Percentiles rank a stretch among this genome's conserved stretches.
Conservation (phyloP, 2,113 vertebrate species). For the Hydrochoerus hydrochaeris region DNA sequence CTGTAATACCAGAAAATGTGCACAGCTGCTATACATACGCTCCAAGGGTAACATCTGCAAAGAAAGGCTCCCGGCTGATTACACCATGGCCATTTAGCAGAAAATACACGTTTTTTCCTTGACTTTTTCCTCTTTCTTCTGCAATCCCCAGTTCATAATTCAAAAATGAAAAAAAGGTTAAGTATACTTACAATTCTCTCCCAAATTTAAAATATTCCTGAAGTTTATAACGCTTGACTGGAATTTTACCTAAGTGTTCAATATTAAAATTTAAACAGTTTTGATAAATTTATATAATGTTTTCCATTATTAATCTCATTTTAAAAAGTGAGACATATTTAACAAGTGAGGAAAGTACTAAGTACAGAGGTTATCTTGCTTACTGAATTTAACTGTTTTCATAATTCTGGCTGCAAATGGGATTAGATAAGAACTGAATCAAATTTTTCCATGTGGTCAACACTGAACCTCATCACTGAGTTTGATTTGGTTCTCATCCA, state of each 20-base stretch:
- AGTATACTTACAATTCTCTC: background rate
- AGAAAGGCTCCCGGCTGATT: slow-evolving; percentile 20
- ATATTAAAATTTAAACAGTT: background rate
- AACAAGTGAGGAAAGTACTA: background rate
- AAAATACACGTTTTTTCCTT: background rate
- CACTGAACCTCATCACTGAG: background rate
- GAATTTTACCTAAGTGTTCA: background rate
- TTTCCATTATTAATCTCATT: background rate
- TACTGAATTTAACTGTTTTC: background rate
- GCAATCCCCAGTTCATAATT: background rate
- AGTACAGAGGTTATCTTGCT: background rate
- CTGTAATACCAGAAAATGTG: slow-evolving; percentile 38
- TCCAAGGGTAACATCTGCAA: slow-evolving; percentile 68
- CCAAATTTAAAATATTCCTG: background rate
- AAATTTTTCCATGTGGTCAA: background rate
- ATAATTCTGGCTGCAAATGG: background rate
- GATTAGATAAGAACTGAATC: background rate
- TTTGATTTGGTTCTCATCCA: background rate
- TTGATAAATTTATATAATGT: background rate
- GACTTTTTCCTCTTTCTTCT: background rate
- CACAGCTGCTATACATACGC: slow-evolving; percentile 49
- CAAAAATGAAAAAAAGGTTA: background rate
- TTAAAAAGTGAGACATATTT: background rate
- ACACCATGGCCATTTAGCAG: slow-evolving; percentile 50
- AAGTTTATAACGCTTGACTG: background rate